phyloP scores from a whole-genome alignment of 2,888 invertebrate species.

The Melieria crassipennis region DNA sequence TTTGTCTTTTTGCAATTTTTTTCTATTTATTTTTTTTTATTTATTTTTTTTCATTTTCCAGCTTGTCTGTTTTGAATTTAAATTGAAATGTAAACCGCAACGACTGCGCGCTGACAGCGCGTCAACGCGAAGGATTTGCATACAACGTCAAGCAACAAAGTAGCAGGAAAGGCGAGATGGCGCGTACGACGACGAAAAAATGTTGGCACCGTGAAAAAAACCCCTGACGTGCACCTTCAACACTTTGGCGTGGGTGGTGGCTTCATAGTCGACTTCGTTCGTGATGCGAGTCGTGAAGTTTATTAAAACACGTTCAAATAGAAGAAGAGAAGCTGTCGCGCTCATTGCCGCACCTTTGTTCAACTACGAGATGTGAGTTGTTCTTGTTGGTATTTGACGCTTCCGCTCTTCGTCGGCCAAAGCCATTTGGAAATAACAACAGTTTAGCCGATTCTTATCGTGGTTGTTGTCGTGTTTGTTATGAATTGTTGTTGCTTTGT shows the following conservation, averaged over 20 bases:
- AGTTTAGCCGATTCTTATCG: too few relatives aligned
- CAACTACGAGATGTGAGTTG: neutral
- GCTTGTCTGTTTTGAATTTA: conserved; percentile 33
- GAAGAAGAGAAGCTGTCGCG: neutral
- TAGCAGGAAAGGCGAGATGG: too few relatives aligned
- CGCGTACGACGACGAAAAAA: too few relatives aligned
- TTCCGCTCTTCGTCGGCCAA: too few relatives aligned
- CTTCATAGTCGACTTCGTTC: too few relatives aligned
- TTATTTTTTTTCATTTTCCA: neutral
- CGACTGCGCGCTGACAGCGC: conserved; percentile 8
- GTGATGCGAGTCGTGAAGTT: neutral
- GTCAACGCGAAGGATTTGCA: neutral
- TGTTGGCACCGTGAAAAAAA: too few relatives aligned
- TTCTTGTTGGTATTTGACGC: neutral
- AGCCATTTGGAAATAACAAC: too few relatives aligned
- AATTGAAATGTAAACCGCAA: conserved; percentile 36
- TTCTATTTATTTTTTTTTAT: neutral
- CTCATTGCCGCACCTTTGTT: neutral
- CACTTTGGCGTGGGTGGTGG: too few relatives aligned
- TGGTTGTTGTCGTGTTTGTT: too few relatives aligned
- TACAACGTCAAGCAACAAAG: too few relatives aligned
- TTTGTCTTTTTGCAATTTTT: neutral
- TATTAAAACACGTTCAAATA: conserved; percentile 32
- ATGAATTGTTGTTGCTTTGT: too few relatives aligned
- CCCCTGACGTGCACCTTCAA: too few relatives aligned